phyloP scores from a whole-genome alignment of 2,888 invertebrate species.

The Macrosiphum euphorbiae region DNA sequence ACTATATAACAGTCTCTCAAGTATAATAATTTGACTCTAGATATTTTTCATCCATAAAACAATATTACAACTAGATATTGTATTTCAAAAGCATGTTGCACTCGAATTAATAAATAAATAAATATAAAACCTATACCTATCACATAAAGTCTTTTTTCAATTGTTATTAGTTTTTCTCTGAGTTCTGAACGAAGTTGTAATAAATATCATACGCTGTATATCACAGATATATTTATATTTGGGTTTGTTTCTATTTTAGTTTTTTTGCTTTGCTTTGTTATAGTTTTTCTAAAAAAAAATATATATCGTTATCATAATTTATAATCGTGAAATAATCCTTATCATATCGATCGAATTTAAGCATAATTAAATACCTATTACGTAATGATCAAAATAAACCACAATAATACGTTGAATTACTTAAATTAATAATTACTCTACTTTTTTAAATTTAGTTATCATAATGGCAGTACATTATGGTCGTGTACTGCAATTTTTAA shows the following conservation, averaged over 20 bases:
- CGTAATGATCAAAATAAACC: neutral
- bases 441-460: neutral
- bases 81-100: neutral
- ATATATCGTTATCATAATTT: neutral
- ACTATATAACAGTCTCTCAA: neutral
- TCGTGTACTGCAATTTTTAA: neutral
- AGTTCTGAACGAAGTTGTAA: neutral
- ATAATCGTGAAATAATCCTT: neutral
- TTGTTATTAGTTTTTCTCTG: neutral
- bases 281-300: neutral
- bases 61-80: neutral
- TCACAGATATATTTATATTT: neutral
- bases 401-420: neutral
- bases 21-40: neutral
- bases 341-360: neutral
- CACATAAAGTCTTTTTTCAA: neutral
- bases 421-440: neutral
- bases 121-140: no score
- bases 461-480: neutral
- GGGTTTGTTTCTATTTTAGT: neutral
- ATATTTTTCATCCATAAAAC: neutral
- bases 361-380: neutral
- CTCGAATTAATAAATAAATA: neutral
- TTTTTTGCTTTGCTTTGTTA: neutral
- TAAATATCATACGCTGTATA: neutral